Evolutionary conservation across 2,797 vertebrate genomes (phyloP), one percentile per base, ranked within the genome.

Genomic region (Rhynchotus rufescens): DNA sequence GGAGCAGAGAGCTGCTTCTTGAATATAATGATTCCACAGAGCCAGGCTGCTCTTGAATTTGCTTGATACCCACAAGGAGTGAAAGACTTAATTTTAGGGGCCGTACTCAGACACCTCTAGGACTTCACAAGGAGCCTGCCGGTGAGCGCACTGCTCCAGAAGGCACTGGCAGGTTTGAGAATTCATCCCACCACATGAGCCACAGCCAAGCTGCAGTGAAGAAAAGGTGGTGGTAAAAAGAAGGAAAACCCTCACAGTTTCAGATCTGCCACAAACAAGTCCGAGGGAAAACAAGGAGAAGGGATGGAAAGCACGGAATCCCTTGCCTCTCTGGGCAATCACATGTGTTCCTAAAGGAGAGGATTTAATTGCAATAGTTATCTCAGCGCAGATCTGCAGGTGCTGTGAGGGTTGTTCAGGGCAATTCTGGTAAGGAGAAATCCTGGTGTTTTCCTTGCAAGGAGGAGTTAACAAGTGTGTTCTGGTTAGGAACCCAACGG

Each of bases 361-460:
- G 36, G 36, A 88, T 92, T 92, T 94, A 94, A 94, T 94, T 84
- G 91, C 65, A 90, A 72, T 42, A 57, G 61, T 60, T 83, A 44
- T 15, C 49, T 89, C 59, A 61, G 72, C 20, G 69, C 61, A 66
- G 45, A 90, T 72, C 73, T 85, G 59, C 51, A 65, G 45, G 77
- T 66, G 51, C 78, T 52, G 12, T 26, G 76, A 81, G 73, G 89
- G 85, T 84, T 87, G 49, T 72, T 86, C 77, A 74, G 49, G 80
- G 57, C 49, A 65, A 61, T 80, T 83, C 86, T 79, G 60, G 59
- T 47, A 93, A 89, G 80, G 10, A 56, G 52, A n/a, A 56, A 56
- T 56, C 16, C 52, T n/a, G 16, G 30, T 44, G 45, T 47, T 93
- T 73, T 91, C 52, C 68, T 84, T 68, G 64, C 2, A 56, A 66